Conservation (phyloP, 1,140 invertebrate genomes). For the Zophobas morio region DNA sequence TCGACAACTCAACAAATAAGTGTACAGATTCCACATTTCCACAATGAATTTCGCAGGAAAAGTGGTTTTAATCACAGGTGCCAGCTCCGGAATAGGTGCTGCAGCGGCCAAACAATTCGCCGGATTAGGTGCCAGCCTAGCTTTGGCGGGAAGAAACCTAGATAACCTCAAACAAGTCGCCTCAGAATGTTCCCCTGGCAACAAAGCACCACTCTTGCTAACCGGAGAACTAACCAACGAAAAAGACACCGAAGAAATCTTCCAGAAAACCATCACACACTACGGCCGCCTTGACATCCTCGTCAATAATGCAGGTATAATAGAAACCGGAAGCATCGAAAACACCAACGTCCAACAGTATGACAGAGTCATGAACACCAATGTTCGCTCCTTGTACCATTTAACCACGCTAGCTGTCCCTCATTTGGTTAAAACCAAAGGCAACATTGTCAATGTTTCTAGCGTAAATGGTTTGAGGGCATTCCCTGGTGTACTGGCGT, state of each 20-base stretch:
- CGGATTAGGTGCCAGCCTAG: conserved; percentile 74
- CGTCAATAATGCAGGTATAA: conserved; percentile 91
- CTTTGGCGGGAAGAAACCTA: conserved; percentile 77
- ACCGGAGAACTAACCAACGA: conserved; percentile 84
- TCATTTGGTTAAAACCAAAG: conserved; percentile 85
- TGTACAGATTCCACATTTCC: no score
- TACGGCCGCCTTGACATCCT: conserved; percentile 84
- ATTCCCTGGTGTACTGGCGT: conserved; percentile 83
- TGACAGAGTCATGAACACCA: conserved; percentile 88
- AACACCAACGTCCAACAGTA: conserved; percentile 86
- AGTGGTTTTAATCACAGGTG: conserved; percentile 78
- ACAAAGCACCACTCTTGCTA: conserved; percentile 69
- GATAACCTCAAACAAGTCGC: conserved; percentile 75
- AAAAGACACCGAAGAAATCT: conserved; percentile 79
- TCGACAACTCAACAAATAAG: no score
- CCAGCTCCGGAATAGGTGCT: conserved; percentile 85
- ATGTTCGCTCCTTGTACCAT: conserved; percentile 88
- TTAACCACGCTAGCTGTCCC: conserved; percentile 89
- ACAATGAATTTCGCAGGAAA: conserved; percentile 70
- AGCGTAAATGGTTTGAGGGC: conserved; percentile 89
- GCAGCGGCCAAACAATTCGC: conserved; percentile 81
- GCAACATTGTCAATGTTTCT: conserved; percentile 92
- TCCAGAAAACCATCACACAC: conserved; percentile 79
- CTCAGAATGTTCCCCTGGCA: conserved; percentile 70
- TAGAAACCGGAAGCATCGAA: conserved; percentile 87